Base-by-base conservation (phyloP, 2,797 vertebrate genomes). In the Squalus acanthias region DNA sequence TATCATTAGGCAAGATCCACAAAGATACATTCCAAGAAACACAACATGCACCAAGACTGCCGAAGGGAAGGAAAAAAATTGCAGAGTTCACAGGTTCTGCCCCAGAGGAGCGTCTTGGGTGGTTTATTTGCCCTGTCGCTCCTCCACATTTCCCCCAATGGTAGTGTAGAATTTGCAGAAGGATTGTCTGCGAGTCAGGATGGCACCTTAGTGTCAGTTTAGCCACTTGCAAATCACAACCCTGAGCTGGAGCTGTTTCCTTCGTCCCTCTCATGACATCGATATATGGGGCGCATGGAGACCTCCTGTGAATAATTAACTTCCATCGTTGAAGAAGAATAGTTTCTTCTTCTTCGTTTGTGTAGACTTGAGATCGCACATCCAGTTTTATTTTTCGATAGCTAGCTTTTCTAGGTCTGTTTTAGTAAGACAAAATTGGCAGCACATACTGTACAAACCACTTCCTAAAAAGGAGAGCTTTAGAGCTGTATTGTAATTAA, bases 401-500 rank as follows among this genome's bases (percentile, higher is more conserved):
- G 29, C 57, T 33, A 33, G 57, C 57, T 33, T 33, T n/a, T n/a
- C 1, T 33, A 91, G 82, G 7, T 85, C 82, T 85, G 82, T 85
- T 85, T 50, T 50, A 63, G 53, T 69, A n/a, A 94, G 39, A 39
- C 20, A 26, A 17, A 50, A 70, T 95, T 95, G 93, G 93, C 93
- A 95, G 65, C 39, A 29, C 22, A 20, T 8, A 70, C 22, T 53
- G 65, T 72, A 24, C 39, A 50, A 95, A 46, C 39, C 65, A 26
- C 93, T 95, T 95, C 93, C 93, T 70, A 95, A 95, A 95, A 95
- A 95, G 93, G 93, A 95, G 67, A 95, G 93, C 93, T 72, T 95
- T 95, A 70, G 22, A 95, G 39, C n/a, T 50, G 67, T 70, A 39
- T 46, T 50, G 39, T 46, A 95, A 95, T 70, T 70, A 50, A 50